Base-by-base conservation (phyloP, 2,888 invertebrate species). In the Pelosia muscerda region DNA sequence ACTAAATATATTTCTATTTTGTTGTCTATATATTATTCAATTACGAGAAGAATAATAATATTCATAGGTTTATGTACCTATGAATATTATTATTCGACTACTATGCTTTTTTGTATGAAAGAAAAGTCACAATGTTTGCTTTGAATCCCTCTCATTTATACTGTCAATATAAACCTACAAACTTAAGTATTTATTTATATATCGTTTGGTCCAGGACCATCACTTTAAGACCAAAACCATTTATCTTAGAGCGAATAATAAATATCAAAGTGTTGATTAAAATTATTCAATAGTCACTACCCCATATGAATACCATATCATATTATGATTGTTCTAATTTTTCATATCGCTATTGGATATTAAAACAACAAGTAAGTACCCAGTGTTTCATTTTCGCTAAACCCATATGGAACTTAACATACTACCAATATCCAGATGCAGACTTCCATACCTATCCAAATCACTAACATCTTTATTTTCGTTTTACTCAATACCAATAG, bases 1-100 rank as follows among this genome's bases (percentile, higher is more conserved):
- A 85, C 83, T 83, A 85, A 82, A 84, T 82, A 85, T 85, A 87
- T 83, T 87, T 1, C 84, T 87, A 86, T 82, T 78, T 76, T 76
- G 3, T 28, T 28, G 4, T 3, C 28, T 28, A 28, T 8, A 28
- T 28, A 28, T 28, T 28, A 5, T 8, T 5, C 3, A 28, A 8
- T 8, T 28, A 28, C 3, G 28, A 28, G 28, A 19, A 42, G 2
- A 42, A 42, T 42, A 42, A 1, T n/a, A 38, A 13, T 38, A 15
- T 15, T 38, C 3, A 38, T 10, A 38, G 15, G 5, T 38, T n/a
- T n/a, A n/a, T n/a, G n/a, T n/a, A n/a, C n/a, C n/a, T n/a, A n/a
- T n/a, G n/a, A n/a, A n/a, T n/a, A n/a, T n/a, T n/a, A n/a, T n/a
- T n/a, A n/a, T n/a, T n/a, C n/a, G n/a, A n/a, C n/a, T n/a, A n/a